Conservation (phyloP, 2,888 invertebrate species). For the Resseliella maxima region DNA sequence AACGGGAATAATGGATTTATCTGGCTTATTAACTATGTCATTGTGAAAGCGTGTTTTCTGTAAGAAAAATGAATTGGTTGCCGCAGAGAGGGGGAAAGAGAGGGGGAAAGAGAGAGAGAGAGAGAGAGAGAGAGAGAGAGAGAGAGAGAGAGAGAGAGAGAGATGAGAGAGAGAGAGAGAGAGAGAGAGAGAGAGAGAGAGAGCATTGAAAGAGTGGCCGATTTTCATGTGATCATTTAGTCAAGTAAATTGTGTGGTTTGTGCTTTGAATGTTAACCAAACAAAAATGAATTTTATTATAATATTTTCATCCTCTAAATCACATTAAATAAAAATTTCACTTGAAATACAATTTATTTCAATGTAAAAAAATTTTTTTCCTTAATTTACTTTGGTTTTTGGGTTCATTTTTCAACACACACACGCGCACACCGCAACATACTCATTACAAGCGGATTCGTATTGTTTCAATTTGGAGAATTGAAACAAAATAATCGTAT, state of each 20-base stretch:
- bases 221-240: constrained; percentile 4
- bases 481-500: not conserved
- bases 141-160: no score
- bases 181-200: no score
- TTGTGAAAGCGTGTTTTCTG: not conserved
- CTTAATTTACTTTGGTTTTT: not conserved
- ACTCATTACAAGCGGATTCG: not conserved
- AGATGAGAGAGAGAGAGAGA: no score
- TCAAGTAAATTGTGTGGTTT: not conserved
- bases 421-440: no score
- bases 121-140: no score
- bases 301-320: not conserved
- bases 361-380: not conserved
- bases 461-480: not conserved
- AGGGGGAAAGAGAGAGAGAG: no score
- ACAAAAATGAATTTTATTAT: not conserved
- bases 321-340: not conserved
- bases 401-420: no score
- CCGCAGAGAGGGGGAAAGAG: no score
- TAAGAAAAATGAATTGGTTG: no score
- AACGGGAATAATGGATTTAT: not conserved
- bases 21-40: not conserved
- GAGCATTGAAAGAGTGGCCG: not conserved
- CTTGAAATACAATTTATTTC: constrained; percentile 32
- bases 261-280: constrained; percentile 7